Base-by-base conservation (phyloP, 2,888 invertebrate species). In the Synanthedon myopaeformis region DNA sequence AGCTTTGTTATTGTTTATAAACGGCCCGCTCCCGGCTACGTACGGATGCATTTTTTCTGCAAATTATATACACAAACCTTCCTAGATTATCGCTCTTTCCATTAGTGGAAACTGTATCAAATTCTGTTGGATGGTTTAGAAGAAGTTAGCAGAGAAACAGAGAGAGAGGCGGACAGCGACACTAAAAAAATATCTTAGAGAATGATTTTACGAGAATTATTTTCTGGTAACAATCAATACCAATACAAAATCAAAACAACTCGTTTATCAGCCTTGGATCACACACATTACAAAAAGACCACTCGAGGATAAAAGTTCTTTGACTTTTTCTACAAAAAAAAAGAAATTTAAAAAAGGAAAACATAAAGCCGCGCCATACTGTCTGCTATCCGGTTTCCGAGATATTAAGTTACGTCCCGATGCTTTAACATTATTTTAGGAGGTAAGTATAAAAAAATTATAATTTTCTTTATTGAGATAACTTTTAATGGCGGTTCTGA, bases 381-480 rank as follows among this genome's bases (percentile, higher is more conserved):
- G 86, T 87, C 86, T 87, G 82, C 80, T 83, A 85, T 87, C 86
- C 82, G 83, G 79, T 87, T 86, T 85, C 86, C 73, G 67, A 68
- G 63, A 74, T 82, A 85, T 86, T 82, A 69, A 64, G 76, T 86
- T 86, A 82, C 86, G 66, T 69, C 72, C 76, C 69, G 67, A 72
- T 69, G 75, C 76, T 67, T 73, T 77, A 74, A 76, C 72, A 74
- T 75, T 74, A 72, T 74, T 73, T 74, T 74, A 66, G 71, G 64
- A 74, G 69, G 70, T 76, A 76, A 74, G 73, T 69, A 70, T 23
- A 75, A 76, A 72, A 72, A 70, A 74, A 74, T 66, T 70, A 67
- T 67, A 74, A 74, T 77, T 81, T 80, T 79, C 76, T 76, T 78
- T 79, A 80, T 79, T 77, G 73, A 77, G 72, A 76, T 77, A 76